Conservation (phyloP, 2,888 invertebrate species). For the Lasioglossum oenotherae region DNA sequence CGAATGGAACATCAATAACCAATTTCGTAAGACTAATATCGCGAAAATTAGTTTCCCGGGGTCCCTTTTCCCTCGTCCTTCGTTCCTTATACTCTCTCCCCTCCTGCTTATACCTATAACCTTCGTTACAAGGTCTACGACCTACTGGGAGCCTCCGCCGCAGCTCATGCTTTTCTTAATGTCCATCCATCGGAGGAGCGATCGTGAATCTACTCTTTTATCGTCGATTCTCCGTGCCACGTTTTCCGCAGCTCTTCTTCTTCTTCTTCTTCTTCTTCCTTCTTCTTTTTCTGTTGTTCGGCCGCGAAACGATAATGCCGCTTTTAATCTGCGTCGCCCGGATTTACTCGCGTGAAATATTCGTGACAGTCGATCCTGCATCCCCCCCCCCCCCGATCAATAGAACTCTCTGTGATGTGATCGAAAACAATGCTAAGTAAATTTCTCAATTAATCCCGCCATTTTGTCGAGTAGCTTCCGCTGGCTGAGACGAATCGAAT, state of each 20-base stretch:
- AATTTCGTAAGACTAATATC: slow-evolving; percentile 82
- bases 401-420: too few species aligned
- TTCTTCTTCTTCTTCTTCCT: neutral
- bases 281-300: neutral
- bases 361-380: too few species aligned
- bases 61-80: slow-evolving; percentile 58
- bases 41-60: slow-evolving; percentile 81
- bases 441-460: too few species aligned
- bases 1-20: slow-evolving; percentile 81
- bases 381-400: too few species aligned
- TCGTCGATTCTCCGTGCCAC: slow-evolving; percentile 35
- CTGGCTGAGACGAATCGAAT: too few species aligned
- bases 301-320: slow-evolving; percentile 35
- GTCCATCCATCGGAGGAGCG: slow-evolving; percentile 51
- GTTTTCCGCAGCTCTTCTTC: slow-evolving; percentile 11
- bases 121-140: slow-evolving; percentile 67
- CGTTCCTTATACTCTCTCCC: slow-evolving; percentile 25
- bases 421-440: too few species aligned
- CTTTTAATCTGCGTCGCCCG: slow-evolving; percentile 42
- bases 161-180: slow-evolving; percentile 63
- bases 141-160: slow-evolving; percentile 25
- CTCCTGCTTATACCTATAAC: neutral
- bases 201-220: slow-evolving; percentile 67
- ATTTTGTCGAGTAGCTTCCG: too few species aligned
- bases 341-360: slow-evolving; percentile 42